These are phyloP conservation scores for Platysteira castanea DNA, from an alignment of 2,113 vertebrate genomes.

Conservation along the genomic window DNA sequence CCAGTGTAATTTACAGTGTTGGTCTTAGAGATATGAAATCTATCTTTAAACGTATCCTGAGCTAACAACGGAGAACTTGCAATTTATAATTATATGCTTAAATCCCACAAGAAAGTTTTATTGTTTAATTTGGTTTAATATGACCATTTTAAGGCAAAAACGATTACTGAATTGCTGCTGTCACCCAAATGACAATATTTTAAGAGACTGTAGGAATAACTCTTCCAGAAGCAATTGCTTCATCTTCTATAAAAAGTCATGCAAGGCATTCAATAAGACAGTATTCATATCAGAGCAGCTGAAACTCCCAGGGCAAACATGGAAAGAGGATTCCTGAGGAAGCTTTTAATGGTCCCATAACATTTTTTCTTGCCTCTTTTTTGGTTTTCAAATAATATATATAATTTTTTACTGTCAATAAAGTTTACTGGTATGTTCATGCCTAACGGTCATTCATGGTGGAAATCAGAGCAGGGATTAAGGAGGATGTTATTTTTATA, in stretches of 20 bases:
- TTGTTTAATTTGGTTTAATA: background rate
- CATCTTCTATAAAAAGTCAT: conserved; percentile 34
- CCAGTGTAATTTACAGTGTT: background rate
- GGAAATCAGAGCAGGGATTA: conserved; percentile 22
- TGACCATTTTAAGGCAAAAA: conserved; percentile 13
- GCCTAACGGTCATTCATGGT: background rate
- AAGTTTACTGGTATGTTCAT: conserved; percentile 22
- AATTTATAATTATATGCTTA: background rate
- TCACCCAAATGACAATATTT: conserved; percentile 19
- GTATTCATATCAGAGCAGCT: background rate
- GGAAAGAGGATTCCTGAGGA: background rate
- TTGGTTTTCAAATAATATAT: background rate
- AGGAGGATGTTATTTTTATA: background rate
- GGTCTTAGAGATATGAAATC: background rate
- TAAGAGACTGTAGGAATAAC: conserved; percentile 8
- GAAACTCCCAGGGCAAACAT: conserved; percentile 22
- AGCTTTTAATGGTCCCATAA: background rate
- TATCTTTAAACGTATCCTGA: background rate
- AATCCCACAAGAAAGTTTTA: background rate
- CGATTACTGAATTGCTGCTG: background rate
- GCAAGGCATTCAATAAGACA: background rate
- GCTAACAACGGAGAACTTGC: background rate
- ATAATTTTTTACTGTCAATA: background rate
- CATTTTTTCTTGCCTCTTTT: background rate
- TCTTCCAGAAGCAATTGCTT: conserved; percentile 24